Conservation (phyloP, 2,797 vertebrate species). For the Notolepis coatsorum region DNA sequence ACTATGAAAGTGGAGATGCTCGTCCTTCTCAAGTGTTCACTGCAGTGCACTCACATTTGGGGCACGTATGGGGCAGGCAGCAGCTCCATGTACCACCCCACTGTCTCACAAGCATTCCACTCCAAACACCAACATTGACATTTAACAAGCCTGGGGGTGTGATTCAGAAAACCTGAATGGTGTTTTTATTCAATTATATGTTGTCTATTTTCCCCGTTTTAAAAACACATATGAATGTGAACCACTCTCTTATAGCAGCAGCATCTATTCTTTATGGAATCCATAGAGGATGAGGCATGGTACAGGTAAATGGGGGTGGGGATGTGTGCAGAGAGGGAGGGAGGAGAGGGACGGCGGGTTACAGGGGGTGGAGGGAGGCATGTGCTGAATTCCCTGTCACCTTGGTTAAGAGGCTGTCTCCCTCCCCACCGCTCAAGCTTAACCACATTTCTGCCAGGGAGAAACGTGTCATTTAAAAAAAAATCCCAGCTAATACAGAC, state of each 20-base stretch:
- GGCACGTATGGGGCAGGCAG: too few relatives aligned
- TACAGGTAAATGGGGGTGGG: background rate
- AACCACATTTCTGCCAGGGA: background rate
- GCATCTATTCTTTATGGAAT: background rate
- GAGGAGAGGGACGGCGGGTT: background rate
- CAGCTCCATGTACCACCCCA: too few relatives aligned
- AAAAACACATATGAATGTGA: background rate
- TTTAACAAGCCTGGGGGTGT: background rate
- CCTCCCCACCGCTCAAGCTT: background rate
- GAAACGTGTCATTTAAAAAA: slow-evolving; percentile 9
- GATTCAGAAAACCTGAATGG: background rate
- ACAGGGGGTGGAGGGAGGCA: slow-evolving; percentile 13
- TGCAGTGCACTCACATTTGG: too few relatives aligned
- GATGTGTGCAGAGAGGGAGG: background rate
- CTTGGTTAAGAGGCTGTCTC: slow-evolving; percentile 4
- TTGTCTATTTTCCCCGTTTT: background rate
- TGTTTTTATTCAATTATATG: background rate
- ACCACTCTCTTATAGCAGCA: background rate
- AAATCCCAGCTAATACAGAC: background rate
- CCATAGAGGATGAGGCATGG: background rate
- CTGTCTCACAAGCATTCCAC: background rate
- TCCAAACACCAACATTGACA: background rate
- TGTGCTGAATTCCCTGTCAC: slow-evolving; percentile 16
- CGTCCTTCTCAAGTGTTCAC: background rate
- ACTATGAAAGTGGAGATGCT: background rate